Conservation (phyloP, 1,140 invertebrate species). For the Tetramorium parvispinum region DNA sequence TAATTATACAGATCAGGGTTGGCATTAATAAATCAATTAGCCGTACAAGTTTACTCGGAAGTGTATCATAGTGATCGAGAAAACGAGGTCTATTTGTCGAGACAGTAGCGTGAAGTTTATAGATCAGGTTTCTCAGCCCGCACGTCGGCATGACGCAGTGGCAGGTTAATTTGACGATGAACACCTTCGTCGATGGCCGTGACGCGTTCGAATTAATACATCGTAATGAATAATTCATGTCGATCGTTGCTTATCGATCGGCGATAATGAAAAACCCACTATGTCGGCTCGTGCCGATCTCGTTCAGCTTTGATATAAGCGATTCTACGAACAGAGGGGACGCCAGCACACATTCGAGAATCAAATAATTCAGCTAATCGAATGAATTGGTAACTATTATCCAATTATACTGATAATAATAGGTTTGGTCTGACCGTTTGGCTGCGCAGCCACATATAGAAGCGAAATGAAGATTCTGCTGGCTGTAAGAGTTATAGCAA, state of each 20-base stretch:
- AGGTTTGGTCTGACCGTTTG: neutral
- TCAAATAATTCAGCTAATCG: slow-evolving; percentile 48
- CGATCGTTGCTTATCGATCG: slow-evolving; percentile 69
- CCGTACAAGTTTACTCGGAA: neutral
- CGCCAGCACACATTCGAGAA: slow-evolving; percentile 31
- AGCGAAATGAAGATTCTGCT: neutral
- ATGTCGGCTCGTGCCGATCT: slow-evolving; percentile 58
- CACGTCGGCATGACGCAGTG: slow-evolving; percentile 44
- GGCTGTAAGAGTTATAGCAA: neutral
- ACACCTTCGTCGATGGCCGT: slow-evolving; percentile 65
- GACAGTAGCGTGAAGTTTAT: slow-evolving; percentile 49
- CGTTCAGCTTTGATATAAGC: slow-evolving; percentile 12
- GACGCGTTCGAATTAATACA: slow-evolving; percentile 72
- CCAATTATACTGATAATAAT: slow-evolving; percentile 49
- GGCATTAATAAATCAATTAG: slow-evolving; percentile 34
- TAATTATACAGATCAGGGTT: neutral
- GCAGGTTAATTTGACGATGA: slow-evolving; percentile 69
- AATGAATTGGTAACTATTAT: slow-evolving; percentile 56
- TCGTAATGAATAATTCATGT: slow-evolving; percentile 70
- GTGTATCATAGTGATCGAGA: slow-evolving; percentile 10
- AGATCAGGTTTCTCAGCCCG: slow-evolving; percentile 55
- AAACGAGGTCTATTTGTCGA: slow-evolving; percentile 50
- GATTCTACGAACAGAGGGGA: slow-evolving; percentile 39
- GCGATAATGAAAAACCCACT: slow-evolving; percentile 68
- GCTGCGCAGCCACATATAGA: neutral